Conservation (phyloP, 2,797 vertebrate species). For the Hephaestus fuliginosus region DNA sequence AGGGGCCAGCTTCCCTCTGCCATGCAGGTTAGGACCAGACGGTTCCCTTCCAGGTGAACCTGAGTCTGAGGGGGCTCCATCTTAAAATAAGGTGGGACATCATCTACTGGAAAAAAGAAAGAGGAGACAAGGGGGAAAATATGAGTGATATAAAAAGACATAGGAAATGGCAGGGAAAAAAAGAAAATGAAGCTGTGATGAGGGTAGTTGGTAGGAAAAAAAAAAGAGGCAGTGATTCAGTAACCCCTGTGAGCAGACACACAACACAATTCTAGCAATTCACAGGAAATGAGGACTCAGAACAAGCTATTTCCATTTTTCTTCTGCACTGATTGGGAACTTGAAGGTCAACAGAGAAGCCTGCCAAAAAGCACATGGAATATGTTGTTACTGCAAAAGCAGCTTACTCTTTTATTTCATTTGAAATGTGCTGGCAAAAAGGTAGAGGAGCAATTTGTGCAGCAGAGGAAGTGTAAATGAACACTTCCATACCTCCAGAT, state of each 20-base stretch:
- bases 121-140: background rate
- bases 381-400: conserved; percentile 73
- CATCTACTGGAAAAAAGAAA: conserved; percentile 83
- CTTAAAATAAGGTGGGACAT: conserved; percentile 97
- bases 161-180: conserved; percentile 7
- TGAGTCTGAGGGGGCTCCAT: conserved; percentile 95
- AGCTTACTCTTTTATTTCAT: conserved; percentile 78
- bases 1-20: conserved; percentile 99
- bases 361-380: conserved; percentile 73
- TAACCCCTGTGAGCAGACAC: conserved; percentile 50
- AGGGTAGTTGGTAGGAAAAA: conserved; percentile 20
- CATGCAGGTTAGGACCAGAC: conserved; percentile 98
- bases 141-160: conserved; percentile 9
- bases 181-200: conserved; percentile 21
- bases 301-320: conserved; percentile 78
- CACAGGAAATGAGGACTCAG: conserved; percentile 67
- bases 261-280: conserved; percentile 66
- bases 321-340: conserved; percentile 76
- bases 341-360: conserved; percentile 81
- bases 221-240: conserved; percentile 52
- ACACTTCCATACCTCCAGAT: conserved; percentile 73
- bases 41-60: conserved; percentile 96
- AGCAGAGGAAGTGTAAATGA: conserved; percentile 79
- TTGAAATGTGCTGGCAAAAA: conserved; percentile 78
- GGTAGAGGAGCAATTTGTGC: conserved; percentile 79